Base-by-base conservation (phyloP, 64 coral and sea anemone genomes). In the Stichodactyla mertensii region DNA sequence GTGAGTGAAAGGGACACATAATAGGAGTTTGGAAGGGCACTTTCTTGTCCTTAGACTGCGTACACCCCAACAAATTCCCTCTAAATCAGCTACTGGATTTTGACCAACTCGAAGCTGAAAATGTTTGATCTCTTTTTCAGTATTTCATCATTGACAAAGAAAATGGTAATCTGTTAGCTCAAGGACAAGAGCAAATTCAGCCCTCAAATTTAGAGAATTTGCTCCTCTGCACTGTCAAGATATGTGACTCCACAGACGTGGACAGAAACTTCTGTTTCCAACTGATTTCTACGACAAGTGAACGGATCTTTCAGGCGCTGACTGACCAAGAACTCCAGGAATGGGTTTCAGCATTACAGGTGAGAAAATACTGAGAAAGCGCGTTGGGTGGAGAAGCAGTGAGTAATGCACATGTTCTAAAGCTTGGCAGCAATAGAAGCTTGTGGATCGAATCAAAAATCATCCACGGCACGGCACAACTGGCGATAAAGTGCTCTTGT, bases 241-340 rank as follows among this genome's bases (percentile, higher is more conserved):
- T 94, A 7, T 99, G 87, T 86, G 90, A 92, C 59, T 55, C 86
- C 0, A 27, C 62, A 57, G 97, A 99, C 45, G 91, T 86, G 27
- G 97, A 99, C 79, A 99, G 97, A 52, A 99, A 99, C 71, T 93
- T 92, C 80, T 99, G 97, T 81, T 99, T 99, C 90, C 74, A 99
- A 87, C 71, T 99, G 10, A 99, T 94, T n/a, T 99, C 97, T 9
- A 93, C 97, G 45, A 91, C 67, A 14, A 95, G 93, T 86, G 97
- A 99, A 45, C 87, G 93, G 85, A 89, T 99, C 10, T 92, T 99
- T 57, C 97, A 99, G 82, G 97, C 93, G 19, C 36, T 99, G 20
- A 99, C 93, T 13, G 90, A 99, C 55, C 90, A 90, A 83, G 97
- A 99, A 52, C 88, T 99, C 7, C 93, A 99, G 54, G 90, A 88